A percentile compares a stretch with the other conserved stretches of the same genome.
Conservation (phyloP, 1,140 invertebrate species). For the Mamestra configurata region DNA sequence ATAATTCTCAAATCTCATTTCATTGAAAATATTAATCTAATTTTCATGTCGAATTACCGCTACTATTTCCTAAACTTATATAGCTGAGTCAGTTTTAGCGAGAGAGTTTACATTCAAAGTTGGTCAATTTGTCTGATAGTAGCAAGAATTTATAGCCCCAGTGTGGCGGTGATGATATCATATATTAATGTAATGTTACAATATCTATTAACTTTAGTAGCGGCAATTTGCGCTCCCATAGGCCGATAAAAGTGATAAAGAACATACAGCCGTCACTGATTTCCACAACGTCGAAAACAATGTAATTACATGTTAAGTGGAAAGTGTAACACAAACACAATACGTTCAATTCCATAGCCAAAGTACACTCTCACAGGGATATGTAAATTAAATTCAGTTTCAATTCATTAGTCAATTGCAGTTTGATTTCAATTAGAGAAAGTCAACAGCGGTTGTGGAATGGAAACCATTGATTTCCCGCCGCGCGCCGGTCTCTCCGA, state of each 20-base stretch:
- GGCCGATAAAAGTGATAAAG: conserved; percentile 59
- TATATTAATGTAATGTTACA: conserved; percentile 54
- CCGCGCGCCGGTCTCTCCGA: background rate
- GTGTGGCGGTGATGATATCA: conserved; percentile 33
- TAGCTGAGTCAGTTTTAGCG: background rate
- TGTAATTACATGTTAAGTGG: conserved; percentile 46
- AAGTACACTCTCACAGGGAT: background rate
- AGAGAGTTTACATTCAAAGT: conserved; percentile 38
- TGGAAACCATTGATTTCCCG: conserved; percentile 40
- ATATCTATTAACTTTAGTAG: conserved; percentile 55
- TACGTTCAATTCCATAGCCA: conserved; percentile 18
- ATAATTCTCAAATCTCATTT: background rate
- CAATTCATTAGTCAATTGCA: conserved; percentile 60
- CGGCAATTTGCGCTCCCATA: conserved; percentile 58
- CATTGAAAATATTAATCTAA: background rate
- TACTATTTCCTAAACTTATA: background rate
- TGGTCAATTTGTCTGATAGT: conserved; percentile 22
- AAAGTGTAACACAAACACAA: background rate
- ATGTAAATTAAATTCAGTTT: conserved; percentile 44
- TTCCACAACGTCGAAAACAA: conserved; percentile 54
- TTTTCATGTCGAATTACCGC: background rate
- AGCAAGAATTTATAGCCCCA: background rate
- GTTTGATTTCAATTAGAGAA: conserved; percentile 68
- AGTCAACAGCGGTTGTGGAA: conserved; percentile 58
- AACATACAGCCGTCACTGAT: conserved; percentile 39